Conservation (phyloP, 2,797 vertebrate species). For the Potorous gilbertii region DNA sequence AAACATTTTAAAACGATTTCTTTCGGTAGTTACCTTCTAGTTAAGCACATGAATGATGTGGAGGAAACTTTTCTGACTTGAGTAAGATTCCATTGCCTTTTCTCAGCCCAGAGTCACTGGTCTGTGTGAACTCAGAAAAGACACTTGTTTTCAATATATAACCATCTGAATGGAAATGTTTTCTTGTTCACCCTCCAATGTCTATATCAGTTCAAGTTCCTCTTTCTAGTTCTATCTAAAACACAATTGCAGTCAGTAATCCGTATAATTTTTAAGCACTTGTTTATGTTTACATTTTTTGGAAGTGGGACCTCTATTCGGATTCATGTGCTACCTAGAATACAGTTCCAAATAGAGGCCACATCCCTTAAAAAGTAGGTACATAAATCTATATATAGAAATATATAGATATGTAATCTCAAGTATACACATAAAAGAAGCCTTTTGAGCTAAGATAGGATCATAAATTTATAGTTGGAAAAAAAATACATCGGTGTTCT, state of each 20-base stretch:
- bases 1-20: background rate
- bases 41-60: background rate
- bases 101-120: background rate
- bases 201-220: background rate
- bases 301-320: no score
- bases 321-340: background rate
- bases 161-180: background rate
- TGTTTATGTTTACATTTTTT: background rate
- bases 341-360: background rate
- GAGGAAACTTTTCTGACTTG: background rate
- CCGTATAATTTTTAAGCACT: background rate
- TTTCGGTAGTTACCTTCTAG: background rate
- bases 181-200: background rate
- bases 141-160: background rate
- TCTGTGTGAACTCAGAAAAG: background rate
- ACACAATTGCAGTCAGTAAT: background rate
- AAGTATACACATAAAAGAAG: background rate
- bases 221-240: background rate
- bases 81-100: background rate
- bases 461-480: background rate
- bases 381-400: no score
- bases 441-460: background rate
- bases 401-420: no score
- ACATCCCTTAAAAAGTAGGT: background rate
- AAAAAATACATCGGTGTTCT: no score